Conservation (phyloP, 1,140 invertebrate species). For the Drosophila eugracilis region DNA sequence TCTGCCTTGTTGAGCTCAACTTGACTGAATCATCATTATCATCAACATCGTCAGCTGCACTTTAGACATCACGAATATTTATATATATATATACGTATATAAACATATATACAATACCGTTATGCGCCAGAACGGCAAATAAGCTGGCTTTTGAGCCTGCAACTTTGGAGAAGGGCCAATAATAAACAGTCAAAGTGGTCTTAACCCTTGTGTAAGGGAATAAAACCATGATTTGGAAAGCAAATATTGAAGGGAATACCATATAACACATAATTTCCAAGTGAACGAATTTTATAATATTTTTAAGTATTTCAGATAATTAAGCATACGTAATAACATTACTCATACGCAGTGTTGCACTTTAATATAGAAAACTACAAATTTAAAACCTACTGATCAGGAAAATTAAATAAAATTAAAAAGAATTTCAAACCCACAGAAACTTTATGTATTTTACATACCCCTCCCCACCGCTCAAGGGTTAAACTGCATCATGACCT, state of each 20-base stretch:
- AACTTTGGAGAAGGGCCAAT: constrained; percentile 5
- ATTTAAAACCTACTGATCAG: no score
- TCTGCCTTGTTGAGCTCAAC: constrained; percentile 1
- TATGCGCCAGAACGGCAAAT: constrained; percentile 20
- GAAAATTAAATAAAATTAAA: no score
- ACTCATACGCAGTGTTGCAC: constrained; percentile 1
- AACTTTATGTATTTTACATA: not conserved
- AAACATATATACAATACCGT: constrained; percentile 36
- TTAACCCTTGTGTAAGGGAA: constrained; percentile 46
- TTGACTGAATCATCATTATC: constrained; percentile 19
- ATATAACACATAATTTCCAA: no score
- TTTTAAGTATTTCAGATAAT: no score
- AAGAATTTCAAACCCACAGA: no score
- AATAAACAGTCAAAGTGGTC: not conserved
- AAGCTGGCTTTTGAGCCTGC: not conserved
- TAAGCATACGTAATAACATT: no score
- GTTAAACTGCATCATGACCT: constrained; percentile 20
- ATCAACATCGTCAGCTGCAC: constrained; percentile 24
- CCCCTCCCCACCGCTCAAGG: not conserved
- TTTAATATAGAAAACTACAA: no score
- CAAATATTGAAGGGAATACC: no score
- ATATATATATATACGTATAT: not conserved
- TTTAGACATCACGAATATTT: constrained; percentile 16
- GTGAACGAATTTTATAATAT: no score
- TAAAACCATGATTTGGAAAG: no score